phyloP scores from a whole-genome alignment of 2,113 vertebrate genomes.

The Thryonomys swinderianus region DNA sequence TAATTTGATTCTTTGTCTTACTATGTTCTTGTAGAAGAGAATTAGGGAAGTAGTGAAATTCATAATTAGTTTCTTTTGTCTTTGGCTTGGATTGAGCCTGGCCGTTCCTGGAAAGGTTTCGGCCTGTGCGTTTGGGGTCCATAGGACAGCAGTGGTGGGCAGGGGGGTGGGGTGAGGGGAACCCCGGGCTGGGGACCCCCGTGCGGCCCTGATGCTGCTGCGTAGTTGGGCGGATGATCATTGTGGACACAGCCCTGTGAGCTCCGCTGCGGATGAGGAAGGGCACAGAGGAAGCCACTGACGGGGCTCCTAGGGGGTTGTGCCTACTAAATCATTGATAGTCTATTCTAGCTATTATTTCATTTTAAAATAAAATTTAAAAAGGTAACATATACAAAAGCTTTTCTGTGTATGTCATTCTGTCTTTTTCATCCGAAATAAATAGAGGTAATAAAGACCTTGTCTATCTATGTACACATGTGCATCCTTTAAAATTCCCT shows the following conservation, averaged over 20 bases:
- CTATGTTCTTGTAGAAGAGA: constrained; percentile 17
- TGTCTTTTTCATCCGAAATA: not conserved
- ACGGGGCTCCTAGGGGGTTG: not conserved
- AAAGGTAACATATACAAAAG: not conserved
- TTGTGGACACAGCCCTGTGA: not conserved
- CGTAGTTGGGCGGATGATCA: not conserved
- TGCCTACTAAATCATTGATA: not conserved
- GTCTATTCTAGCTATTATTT: not conserved
- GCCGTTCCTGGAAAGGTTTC: not conserved
- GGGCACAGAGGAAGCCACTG: not conserved
- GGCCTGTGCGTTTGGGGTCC: not conserved
- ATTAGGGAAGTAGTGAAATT: constrained; percentile 56
- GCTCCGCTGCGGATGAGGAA: not conserved
- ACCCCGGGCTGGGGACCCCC: not conserved
- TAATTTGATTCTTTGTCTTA: not conserved
- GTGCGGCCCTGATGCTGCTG: not conserved
- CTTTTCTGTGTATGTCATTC: not conserved
- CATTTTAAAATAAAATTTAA: not conserved
- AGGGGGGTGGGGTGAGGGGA: not conserved
- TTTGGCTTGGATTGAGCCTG: not conserved
- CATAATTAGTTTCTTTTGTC: constrained; percentile 38
- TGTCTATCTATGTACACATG: not conserved
- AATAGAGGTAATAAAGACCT: not conserved
- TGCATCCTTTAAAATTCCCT: not conserved
- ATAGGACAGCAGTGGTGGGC: not conserved